These are phyloP conservation scores for Tragopan temminckii DNA, from an alignment of 2,797 vertebrate species.

Conservation along the genomic window DNA sequence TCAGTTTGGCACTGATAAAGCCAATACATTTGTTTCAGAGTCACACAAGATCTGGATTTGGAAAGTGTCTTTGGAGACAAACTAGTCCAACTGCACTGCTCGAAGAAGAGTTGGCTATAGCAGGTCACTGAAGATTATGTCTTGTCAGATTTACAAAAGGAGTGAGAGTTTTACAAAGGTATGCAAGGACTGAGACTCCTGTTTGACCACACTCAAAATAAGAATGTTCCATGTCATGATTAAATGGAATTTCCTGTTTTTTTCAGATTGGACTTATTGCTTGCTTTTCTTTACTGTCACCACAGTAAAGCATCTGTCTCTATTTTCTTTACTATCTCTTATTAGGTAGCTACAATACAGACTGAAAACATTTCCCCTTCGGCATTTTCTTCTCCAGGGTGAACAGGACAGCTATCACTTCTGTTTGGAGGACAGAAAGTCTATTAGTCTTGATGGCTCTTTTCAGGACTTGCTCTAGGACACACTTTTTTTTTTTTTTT, in stretches of 20 bases:
- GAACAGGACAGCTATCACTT: neutral
- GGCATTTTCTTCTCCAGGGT: neutral
- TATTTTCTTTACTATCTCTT: neutral
- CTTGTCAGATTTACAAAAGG: neutral
- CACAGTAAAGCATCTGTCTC: neutral
- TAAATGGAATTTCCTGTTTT: neutral
- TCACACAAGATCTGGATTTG: fast-evolving
- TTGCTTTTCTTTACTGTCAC: neutral
- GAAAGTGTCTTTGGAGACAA: neutral
- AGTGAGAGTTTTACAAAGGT: no score
- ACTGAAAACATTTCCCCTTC: neutral
- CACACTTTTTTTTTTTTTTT: no score
- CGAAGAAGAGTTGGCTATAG: neutral
- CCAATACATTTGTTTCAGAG: neutral
- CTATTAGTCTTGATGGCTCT: neutral
- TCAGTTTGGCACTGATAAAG: neutral
- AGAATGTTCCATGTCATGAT: neutral
- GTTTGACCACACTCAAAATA: neutral
- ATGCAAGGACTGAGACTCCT: neutral
- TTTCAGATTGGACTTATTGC: neutral
- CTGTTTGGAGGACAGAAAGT: neutral
- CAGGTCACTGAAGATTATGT: neutral
- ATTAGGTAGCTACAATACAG: neutral
- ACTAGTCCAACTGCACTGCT: neutral
- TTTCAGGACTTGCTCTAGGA: neutral